A percentile compares a stretch with the other conserved stretches of the same genome.
phyloP scores from a whole-genome alignment of 2,797 vertebrate genomes.

The Cossypha caffra region DNA sequence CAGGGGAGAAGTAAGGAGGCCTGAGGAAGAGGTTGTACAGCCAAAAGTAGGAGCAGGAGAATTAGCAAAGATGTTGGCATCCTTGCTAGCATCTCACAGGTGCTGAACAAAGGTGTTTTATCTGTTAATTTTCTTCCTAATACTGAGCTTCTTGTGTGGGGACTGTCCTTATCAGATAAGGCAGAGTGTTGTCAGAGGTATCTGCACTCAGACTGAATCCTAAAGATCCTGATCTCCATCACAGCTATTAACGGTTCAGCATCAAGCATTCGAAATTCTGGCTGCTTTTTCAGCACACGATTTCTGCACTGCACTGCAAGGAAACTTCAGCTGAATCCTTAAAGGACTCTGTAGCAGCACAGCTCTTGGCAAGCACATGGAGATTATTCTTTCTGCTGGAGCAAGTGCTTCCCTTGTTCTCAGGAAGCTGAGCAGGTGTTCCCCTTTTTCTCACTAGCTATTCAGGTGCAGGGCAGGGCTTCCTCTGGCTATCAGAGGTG shows the following conservation, averaged over 20 bases:
- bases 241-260: fast-evolving
- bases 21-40: neutral
- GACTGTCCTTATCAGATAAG: neutral
- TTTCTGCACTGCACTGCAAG: neutral
- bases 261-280: fast-evolving
- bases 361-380: neutral
- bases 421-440: neutral
- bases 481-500: neutral
- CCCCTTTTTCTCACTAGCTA: fast-evolving
- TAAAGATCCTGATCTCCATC: neutral
- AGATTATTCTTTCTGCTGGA: neutral
- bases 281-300: neutral
- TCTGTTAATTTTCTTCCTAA: neutral
- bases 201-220: neutral
- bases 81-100: neutral
- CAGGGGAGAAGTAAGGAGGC: neutral
- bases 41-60: neutral
- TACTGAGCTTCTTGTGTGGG: neutral
- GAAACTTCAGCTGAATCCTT: neutral
- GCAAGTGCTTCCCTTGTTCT: neutral
- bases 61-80: neutral
- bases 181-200: neutral
- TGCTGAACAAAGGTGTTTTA: neutral
- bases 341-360: neutral
- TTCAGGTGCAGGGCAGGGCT: fast-evolving